A percentile compares a stretch with the other conserved stretches of the same genome.
Evolutionary conservation across 2,797 vertebrate species (phyloP).

Genomic region (Notolepis coatsorum): DNA sequence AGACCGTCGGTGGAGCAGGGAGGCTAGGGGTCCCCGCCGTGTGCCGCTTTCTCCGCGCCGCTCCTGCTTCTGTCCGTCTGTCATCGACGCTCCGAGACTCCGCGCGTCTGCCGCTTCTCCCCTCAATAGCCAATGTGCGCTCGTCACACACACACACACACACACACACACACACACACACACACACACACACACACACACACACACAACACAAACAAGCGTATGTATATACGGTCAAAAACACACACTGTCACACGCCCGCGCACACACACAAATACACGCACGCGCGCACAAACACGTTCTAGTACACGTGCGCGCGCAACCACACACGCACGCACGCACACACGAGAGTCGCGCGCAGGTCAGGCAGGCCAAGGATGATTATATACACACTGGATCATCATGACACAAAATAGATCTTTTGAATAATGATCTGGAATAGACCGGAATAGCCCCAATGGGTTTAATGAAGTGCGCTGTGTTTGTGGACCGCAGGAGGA

Average conservation of each 20-base stretch:
- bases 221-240: background rate
- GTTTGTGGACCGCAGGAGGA: conserved; percentile 10
- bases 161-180: background rate
- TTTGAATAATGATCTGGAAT: conserved; percentile 29
- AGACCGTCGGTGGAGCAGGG: too few species aligned
- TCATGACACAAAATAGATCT: conserved; percentile 20
- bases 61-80: too few species aligned
- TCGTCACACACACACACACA: background rate
- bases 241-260: too few species aligned
- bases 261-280: too few species aligned
- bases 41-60: background rate
- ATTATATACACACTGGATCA: conserved; percentile 9
- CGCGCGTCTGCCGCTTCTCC: background rate
- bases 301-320: background rate
- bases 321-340: too few species aligned
- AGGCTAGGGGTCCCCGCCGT: too few species aligned
- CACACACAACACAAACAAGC: background rate
- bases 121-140: conserved; percentile 32
- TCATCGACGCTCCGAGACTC: background rate
- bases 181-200: background rate
- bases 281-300: background rate
- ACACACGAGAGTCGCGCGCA: too few species aligned
- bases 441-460: conserved; percentile 25
- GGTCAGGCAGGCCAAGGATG: background rate
- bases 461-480: conserved; percentile 52